Base-by-base conservation (phyloP, 2,113 vertebrate species). In the Plecotus auritus region DNA sequence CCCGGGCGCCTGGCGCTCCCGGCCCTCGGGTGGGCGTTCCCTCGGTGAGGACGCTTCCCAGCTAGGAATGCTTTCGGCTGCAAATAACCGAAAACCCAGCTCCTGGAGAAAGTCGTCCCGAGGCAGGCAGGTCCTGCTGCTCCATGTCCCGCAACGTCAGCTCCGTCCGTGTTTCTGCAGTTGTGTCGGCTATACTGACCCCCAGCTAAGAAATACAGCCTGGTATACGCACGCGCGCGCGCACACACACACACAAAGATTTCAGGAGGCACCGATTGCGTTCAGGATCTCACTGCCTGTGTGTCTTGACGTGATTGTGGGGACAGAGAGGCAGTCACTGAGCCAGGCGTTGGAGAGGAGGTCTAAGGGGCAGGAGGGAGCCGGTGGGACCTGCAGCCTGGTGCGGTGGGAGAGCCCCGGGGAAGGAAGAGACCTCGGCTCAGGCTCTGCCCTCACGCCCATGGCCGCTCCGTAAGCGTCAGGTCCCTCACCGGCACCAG, bases 1-100 rank as follows among this genome's bases (percentile, higher is more conserved):
- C 5, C 40, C 49, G 49, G 32, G 26, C 4, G 32, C 4, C 4
- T 20, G 23, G 18, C 26, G 18, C 2, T 0, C 8, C 35, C 1
- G 6, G 30, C 14, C 40, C 40, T 61, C 10, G 16, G 40, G 42
- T 37, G 67, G 42, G 18, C 14, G 40, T 74, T 54, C 49, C 10
- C 64, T n/a, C 16, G 0, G 47, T 11, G 26, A 72, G n/a, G 40
- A 22, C 18, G 32, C 1, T 16, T 28, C 61, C 30, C 16, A 0
- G 47, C 7, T 30, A 70, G 1, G 49, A 51, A 28, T 42, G 37
- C 7, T 10, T 45, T 47, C 32, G 49, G 26, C 64, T 49, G 35
- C 40, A 66, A 4, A 18, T 32, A 51, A 56, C 72, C 9, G n/a
- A 40, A 78, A 78, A 13, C 9, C 28, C 40, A 28, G 14, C 61